Evolutionary conservation across 1,140 invertebrate genomes (phyloP).

Genomic region (Pararge aegeria): DNA sequence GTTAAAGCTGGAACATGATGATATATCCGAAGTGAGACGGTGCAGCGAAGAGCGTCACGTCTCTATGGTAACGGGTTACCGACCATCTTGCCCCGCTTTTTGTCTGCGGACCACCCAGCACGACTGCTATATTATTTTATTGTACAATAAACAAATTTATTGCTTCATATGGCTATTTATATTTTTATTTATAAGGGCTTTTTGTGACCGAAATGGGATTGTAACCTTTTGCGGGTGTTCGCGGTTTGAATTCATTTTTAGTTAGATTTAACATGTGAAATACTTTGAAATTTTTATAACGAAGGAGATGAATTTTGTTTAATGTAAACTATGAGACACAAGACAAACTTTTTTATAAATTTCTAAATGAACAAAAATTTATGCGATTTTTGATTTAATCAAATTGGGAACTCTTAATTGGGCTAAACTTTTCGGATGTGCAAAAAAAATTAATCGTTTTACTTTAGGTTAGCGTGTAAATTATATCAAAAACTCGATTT

Average conservation of each 20-base stretch:
- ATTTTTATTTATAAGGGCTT: slow-evolving; percentile 75
- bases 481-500: no score
- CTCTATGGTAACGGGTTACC: slow-evolving; percentile 50
- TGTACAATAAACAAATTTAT: slow-evolving; percentile 79
- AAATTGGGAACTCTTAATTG: no score
- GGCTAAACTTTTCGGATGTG: no score
- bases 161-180: slow-evolving; percentile 75
- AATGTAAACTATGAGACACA: no score
- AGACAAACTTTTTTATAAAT: no score
- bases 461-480: no score
- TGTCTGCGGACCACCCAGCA: slow-evolving; percentile 69
- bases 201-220: slow-evolving; percentile 54
- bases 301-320: background rate
- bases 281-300: background rate
- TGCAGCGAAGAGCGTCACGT: slow-evolving; percentile 41
- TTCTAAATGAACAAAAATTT: no score
- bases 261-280: slow-evolving; percentile 1
- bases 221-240: slow-evolving; percentile 53
- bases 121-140: slow-evolving; percentile 75
- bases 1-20: no score
- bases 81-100: slow-evolving; percentile 59
- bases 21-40: slow-evolving; percentile 8
- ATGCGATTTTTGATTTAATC: no score
- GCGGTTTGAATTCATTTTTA: slow-evolving; percentile 31
- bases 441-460: no score